These are phyloP conservation scores for Emys orbicularis DNA, from an alignment of 2,797 vertebrate species.

Conservation along the genomic window DNA sequence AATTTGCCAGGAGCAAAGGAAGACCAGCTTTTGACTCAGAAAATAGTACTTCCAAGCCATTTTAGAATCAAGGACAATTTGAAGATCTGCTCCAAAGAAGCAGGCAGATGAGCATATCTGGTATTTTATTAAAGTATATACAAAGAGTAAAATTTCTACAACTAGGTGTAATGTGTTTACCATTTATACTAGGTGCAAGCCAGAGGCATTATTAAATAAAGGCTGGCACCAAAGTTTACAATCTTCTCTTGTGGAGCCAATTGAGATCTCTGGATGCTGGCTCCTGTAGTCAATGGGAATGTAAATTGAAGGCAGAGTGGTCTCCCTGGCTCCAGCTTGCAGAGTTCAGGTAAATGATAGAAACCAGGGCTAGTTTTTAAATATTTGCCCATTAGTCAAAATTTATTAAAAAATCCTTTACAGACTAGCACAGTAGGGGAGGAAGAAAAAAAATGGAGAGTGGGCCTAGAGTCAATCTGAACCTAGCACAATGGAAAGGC, in stretches of 20 bases:
- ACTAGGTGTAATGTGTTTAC: not conserved
- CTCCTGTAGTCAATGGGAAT: too few species aligned
- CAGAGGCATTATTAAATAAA: not conserved
- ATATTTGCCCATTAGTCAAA: not conserved
- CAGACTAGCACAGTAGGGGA: not conserved
- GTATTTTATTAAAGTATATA: not conserved
- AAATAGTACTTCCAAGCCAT: too few species aligned
- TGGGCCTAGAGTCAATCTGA: not conserved
- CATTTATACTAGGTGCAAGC: not conserved
- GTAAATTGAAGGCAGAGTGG: not conserved
- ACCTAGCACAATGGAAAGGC: not conserved
- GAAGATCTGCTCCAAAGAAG: not conserved
- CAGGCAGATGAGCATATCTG: not conserved
- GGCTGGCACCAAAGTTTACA: not conserved
- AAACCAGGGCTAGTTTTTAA: not conserved
- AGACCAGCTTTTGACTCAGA: not conserved
- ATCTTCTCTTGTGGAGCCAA: not conserved
- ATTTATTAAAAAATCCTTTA: not conserved
- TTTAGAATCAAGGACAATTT: not conserved
- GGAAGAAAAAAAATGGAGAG: not conserved
- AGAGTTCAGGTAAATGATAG: too few species aligned
- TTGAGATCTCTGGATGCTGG: not conserved
- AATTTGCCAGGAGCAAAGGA: not conserved
- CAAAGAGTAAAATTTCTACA: too few species aligned
- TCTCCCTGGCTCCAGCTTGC: not conserved